Percentiles rank a stretch among this genome's conserved stretches.
Conservation (phyloP, 1,140 invertebrate genomes). For the Holotrichia oblita region DNA sequence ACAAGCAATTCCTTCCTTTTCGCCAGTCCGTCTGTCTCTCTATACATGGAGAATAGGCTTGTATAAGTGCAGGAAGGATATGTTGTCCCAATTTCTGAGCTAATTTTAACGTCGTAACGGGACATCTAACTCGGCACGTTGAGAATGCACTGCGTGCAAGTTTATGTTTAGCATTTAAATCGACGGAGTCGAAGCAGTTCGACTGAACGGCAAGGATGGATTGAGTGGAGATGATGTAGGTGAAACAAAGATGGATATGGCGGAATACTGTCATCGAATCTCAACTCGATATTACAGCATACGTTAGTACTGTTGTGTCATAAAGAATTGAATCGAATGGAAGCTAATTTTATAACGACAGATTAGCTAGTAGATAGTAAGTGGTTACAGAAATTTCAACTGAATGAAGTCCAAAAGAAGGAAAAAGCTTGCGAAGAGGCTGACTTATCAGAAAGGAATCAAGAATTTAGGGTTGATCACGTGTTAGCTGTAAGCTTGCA, state of each 20-base stretch:
- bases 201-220: neutral
- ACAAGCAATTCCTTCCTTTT: slow-evolving; percentile 29
- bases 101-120: slow-evolving; percentile 41
- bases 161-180: slow-evolving; percentile 44
- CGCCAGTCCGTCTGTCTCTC: neutral
- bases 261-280: no score
- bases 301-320: neutral
- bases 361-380: no score
- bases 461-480: no score
- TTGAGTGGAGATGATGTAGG: neutral
- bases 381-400: no score
- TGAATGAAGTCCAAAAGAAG: no score
- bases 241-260: neutral
- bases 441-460: no score
- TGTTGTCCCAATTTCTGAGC: slow-evolving; percentile 40
- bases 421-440: no score
- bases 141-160: slow-evolving; percentile 41
- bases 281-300: neutral
- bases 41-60: neutral
- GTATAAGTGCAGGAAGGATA: slow-evolving; percentile 41
- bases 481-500: no score
- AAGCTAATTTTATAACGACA: no score
- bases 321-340: neutral
- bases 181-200: slow-evolving; percentile 6
- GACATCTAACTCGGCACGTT: slow-evolving; percentile 37